phyloP scores from a whole-genome alignment of 2,888 invertebrate species.

The Deilephila porcellus region DNA sequence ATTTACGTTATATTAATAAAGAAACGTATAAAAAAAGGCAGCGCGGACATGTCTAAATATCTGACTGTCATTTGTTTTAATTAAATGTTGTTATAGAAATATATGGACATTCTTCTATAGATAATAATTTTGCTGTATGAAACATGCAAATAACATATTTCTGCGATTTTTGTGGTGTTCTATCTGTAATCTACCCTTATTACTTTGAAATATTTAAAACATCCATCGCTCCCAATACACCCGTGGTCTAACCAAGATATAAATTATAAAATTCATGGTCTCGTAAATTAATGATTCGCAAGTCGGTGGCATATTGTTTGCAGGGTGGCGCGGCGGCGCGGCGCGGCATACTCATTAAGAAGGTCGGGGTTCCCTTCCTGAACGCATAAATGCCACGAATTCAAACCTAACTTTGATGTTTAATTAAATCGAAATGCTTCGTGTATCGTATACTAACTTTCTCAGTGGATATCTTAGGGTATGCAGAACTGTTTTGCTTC shows the following conservation, averaged over 20 bases:
- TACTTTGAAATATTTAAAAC: not conserved
- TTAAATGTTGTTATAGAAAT: too few relatives aligned
- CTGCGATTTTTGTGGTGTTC: not conserved
- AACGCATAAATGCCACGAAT: conserved; percentile 31
- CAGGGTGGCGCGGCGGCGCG: conserved; percentile 43
- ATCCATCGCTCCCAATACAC: not conserved
- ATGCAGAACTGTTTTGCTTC: not conserved
- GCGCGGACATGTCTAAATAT: too few relatives aligned
- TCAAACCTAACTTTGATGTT: conserved; percentile 34
- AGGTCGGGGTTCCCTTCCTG: conserved; percentile 30
- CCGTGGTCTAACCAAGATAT: not conserved
- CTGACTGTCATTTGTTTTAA: too few relatives aligned
- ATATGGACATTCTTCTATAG: too few relatives aligned
- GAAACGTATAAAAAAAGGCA: too few relatives aligned
- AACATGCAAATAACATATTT: not conserved
- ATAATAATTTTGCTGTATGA: too few relatives aligned
- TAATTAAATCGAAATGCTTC: conserved; percentile 56
- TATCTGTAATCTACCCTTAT: too few relatives aligned
- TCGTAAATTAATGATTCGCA: conserved; percentile 29
- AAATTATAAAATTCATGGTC: conserved; percentile 27
- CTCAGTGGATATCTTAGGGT: not conserved
- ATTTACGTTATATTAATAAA: too few relatives aligned
- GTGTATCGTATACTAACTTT: conserved; percentile 36
- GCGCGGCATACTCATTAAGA: conserved; percentile 55
- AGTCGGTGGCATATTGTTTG: conserved; percentile 52